Conservation (phyloP, 2,888 invertebrate genomes). For the Panopea generosa region DNA sequence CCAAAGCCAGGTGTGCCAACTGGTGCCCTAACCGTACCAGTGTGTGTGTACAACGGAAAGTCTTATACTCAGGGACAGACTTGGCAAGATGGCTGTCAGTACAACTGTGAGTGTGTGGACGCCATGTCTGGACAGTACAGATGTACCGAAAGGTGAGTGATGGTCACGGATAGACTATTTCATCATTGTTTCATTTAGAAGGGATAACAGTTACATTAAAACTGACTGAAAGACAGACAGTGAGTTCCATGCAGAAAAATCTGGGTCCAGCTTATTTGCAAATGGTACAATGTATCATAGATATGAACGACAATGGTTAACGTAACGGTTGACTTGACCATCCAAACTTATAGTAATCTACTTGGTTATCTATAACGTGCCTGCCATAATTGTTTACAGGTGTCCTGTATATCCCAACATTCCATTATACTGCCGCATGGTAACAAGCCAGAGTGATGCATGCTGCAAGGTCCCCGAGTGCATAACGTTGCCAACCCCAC, state of each 20-base stretch:
- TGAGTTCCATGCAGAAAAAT: no score
- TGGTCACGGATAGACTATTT: no score
- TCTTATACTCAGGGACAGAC: constrained; percentile 68
- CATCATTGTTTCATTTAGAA: no score
- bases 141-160: constrained; percentile 69
- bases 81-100: constrained; percentile 74
- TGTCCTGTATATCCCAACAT: constrained; percentile 64
- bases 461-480: constrained; percentile 72
- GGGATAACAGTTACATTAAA: no score
- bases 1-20: constrained; percentile 45
- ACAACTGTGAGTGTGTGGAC: constrained; percentile 72
- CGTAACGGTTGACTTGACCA: no score
- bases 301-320: no score
- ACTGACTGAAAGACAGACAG: no score
- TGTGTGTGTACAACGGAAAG: constrained; percentile 74
- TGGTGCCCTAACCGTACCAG: constrained; percentile 42
- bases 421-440: constrained; percentile 64
- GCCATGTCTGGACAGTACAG: constrained; percentile 67
- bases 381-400: no score
- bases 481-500: constrained; percentile 39
- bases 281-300: no score
- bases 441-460: constrained; percentile 61
- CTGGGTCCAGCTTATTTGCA: no score
- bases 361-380: no score
- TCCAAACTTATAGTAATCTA: no score